Conservation (phyloP, 2,113 vertebrate species). For the Macheiramphus alcinus region DNA sequence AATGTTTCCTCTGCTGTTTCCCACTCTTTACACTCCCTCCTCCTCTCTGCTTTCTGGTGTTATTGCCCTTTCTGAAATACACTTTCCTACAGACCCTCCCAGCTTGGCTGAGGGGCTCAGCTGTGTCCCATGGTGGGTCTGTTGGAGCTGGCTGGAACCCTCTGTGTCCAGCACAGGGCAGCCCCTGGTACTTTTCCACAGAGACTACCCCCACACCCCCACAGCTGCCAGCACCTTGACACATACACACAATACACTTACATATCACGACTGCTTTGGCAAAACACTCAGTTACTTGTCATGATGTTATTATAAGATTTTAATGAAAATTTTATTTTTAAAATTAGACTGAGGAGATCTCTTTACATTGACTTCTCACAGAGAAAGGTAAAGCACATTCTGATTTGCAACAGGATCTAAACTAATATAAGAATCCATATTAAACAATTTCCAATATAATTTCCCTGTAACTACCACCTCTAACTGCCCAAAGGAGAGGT, state of each 20-base stretch:
- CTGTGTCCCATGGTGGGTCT: neutral
- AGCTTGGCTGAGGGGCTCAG: neutral
- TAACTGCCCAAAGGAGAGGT: neutral
- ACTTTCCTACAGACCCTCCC: neutral
- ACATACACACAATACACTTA: neutral
- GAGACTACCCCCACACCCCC: too few relatives aligned
- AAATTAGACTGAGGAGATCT: neutral
- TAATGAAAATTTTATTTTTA: neutral
- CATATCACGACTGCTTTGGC: neutral
- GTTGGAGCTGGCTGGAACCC: neutral
- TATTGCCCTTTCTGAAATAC: neutral
- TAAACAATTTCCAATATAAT: neutral
- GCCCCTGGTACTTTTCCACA: neutral
- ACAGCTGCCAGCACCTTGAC: neutral
- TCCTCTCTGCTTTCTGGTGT: neutral
- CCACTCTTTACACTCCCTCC: neutral
- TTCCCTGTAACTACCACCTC: neutral
- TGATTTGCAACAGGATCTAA: neutral
- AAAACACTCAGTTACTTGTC: neutral
- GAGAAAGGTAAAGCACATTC: neutral
- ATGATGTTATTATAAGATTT: neutral
- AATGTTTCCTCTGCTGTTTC: neutral
- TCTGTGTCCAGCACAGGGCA: neutral
- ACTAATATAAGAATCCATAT: neutral
- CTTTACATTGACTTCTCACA: neutral